These are phyloP conservation scores for Aratinga solstitialis DNA, from an alignment of 2,797 vertebrate genomes.

Conservation along the genomic window DNA sequence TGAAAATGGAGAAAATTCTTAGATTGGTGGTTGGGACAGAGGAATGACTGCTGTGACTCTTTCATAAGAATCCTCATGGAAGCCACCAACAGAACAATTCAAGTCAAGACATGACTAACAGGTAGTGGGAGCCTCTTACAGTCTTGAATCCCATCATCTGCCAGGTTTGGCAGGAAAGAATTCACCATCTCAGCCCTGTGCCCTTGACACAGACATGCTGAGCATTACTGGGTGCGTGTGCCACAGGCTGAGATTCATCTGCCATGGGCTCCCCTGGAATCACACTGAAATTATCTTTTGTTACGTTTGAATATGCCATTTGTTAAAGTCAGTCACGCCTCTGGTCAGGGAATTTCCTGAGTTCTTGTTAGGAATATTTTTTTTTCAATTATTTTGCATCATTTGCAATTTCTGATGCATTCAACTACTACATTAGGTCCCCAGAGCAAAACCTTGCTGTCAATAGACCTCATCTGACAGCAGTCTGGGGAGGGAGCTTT, in stretches of 20 bases:
- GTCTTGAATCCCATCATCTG: not conserved
- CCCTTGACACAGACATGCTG: not conserved
- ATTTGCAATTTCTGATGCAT: constrained; percentile 25
- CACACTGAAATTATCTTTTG: not conserved
- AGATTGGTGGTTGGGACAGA: not conserved
- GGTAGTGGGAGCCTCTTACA: not conserved
- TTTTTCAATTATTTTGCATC: constrained; percentile 5
- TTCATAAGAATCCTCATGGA: not conserved
- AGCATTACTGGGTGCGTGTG: not conserved
- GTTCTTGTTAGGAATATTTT: not conserved
- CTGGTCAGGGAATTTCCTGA: not conserved
- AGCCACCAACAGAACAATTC: not conserved
- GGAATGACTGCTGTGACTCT: not conserved
- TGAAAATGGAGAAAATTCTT: not conserved
- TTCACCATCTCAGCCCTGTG: not conserved
- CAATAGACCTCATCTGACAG: constrained; percentile 8
- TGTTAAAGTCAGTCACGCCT: not conserved
- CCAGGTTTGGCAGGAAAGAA: not conserved
- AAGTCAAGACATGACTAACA: not conserved
- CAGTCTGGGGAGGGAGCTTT: not conserved
- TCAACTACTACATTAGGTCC: constrained; percentile 3
- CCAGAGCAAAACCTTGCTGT: constrained; percentile 24
- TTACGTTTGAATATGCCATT: not conserved
- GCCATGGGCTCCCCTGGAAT: not conserved
- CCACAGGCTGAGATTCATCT: not conserved